phyloP scores from a whole-genome alignment of 1,140 invertebrate genomes.

The Patella vulgata region DNA sequence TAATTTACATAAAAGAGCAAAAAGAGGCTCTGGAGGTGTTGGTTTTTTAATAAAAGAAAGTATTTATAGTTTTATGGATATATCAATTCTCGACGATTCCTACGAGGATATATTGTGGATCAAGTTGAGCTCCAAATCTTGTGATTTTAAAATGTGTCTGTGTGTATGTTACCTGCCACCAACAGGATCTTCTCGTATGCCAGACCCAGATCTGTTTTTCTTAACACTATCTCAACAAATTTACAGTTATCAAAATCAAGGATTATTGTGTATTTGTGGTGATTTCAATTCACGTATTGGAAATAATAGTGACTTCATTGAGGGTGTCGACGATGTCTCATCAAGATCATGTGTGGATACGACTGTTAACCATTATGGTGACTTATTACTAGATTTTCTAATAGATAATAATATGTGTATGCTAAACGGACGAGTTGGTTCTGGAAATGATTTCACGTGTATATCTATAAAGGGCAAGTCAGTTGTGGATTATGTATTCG shows the following conservation, averaged over 20 bases:
- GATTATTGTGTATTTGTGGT: slow-evolving; percentile 20
- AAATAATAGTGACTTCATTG: slow-evolving; percentile 21
- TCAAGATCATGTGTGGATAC: slow-evolving; percentile 15
- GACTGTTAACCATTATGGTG: slow-evolving; percentile 21
- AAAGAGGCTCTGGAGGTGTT: slow-evolving; percentile 18
- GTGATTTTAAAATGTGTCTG: slow-evolving; percentile 12
- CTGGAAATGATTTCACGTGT: slow-evolving; percentile 22
- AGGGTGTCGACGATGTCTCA: slow-evolving; percentile 27
- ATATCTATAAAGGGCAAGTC: slow-evolving; percentile 23
- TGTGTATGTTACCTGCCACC: slow-evolving; percentile 30
- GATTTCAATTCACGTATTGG: slow-evolving; percentile 19
- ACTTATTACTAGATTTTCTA: slow-evolving; percentile 28
- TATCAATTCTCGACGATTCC: slow-evolving; percentile 8
- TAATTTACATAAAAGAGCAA: slow-evolving; percentile 13
- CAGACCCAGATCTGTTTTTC: slow-evolving; percentile 14
- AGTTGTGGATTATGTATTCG: slow-evolving; percentile 26
- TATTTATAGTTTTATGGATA: slow-evolving; percentile 6
- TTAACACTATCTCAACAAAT: slow-evolving; percentile 13
- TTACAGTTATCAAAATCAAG: slow-evolving; percentile 15
- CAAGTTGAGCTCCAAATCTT: slow-evolving; percentile 12
- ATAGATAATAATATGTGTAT: slow-evolving; percentile 28
- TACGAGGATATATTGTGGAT: slow-evolving; percentile 29
- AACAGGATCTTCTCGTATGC: slow-evolving; percentile 12
- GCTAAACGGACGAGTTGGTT: slow-evolving; percentile 22
- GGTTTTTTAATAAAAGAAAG: slow-evolving; percentile 16